Conservation (phyloP, 2,113 vertebrate genomes). For the Todiramphus saurophagus region DNA sequence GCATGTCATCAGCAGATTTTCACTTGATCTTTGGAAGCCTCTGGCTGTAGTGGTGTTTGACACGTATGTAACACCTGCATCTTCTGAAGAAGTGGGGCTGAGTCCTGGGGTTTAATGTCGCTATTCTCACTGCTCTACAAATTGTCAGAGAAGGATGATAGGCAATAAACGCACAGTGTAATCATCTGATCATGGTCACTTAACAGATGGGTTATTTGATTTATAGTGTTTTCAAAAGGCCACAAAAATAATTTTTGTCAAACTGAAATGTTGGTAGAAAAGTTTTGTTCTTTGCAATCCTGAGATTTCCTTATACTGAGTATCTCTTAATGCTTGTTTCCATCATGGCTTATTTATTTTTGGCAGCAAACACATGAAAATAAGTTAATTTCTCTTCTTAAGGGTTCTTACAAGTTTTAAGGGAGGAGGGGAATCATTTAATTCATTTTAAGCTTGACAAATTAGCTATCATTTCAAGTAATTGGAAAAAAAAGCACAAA, state of each 20-base stretch:
- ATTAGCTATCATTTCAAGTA: conserved; percentile 57
- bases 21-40: neutral
- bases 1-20: too few species aligned
- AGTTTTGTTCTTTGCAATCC: neutral
- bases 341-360: neutral
- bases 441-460: conserved; percentile 56
- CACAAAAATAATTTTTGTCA: neutral
- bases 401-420: neutral
- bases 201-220: conserved; percentile 6
- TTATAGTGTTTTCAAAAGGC: neutral
- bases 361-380: neutral
- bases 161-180: neutral
- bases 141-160: neutral
- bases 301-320: neutral
- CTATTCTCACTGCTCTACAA: neutral
- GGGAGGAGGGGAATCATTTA: neutral
- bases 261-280: neutral
- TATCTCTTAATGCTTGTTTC: neutral
- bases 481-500: neutral
- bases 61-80: neutral
- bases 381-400: neutral
- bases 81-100: neutral
- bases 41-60: neutral
- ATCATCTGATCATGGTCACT: neutral
- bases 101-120: neutral